Base-by-base conservation (phyloP, 2,888 invertebrate species). In the Caenorhabditis parvicauda region DNA sequence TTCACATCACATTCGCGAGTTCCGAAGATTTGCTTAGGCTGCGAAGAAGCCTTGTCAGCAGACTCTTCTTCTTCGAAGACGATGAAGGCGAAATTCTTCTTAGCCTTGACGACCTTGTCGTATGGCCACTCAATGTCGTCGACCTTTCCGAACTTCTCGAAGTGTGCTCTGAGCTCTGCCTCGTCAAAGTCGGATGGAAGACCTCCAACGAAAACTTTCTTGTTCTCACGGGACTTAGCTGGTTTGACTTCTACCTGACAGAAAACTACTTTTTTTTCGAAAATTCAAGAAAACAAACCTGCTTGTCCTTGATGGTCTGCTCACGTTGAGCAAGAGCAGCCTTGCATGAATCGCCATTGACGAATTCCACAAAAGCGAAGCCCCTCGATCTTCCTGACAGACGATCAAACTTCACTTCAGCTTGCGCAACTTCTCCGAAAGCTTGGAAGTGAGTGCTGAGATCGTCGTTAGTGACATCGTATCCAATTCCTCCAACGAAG, bases 161-260 rank as follows among this genome's bases (percentile, higher is more conserved):
- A 81, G 58, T 81, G 76, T 22, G 59, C 45, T 19, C 77, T 70
- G 27, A 81, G 69, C 14, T 82, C 79, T 22, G 68, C 67, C 58
- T 81, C 82, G 24, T 71, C 65, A 65, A 59, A 75, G 55, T 82
- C 82, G 19, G 75, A 70, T 27, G 81, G 79, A 22, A 81, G 68
- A 19, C 81, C 81, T 28, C 81, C 81, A 45, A 81, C 78, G 64
- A 81, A 81, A 29, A 81, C 78, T 61, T 81, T 81, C 76, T 82
- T 81, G 68, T 81, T 82, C 60, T 81, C 81, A 28, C 81, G 74
- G 3, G 78, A 78, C 54, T 81, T 80, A 29, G 81, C 81, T 35
- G 78, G 79, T 63, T 81, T 81, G 27, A 81, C 77, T 54, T 81
- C 81, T 28, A 76, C 74, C 61, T 72, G 47, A 32, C 64, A n/a